Percentiles rank a stretch among this genome's conserved stretches.
Conservation (phyloP, 1,140 invertebrate genomes). For the Scaptodrosophila lebanonensis region DNA sequence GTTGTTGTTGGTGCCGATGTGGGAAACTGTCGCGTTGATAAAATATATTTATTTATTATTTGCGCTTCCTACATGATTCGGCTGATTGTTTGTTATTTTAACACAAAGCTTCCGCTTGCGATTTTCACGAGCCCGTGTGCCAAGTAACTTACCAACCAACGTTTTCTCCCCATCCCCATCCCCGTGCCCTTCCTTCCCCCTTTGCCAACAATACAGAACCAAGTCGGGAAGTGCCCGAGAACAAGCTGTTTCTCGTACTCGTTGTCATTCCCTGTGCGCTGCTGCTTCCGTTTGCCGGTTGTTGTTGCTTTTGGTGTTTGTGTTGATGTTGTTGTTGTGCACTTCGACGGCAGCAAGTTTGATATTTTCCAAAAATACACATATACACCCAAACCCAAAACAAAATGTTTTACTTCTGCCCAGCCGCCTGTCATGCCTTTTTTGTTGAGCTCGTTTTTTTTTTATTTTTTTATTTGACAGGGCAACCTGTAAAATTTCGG, state of each 20-base stretch:
- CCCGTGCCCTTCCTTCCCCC: not conserved
- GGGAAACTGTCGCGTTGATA: conserved; percentile 31
- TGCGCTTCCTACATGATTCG: conserved; percentile 73
- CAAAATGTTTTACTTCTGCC: conserved; percentile 33
- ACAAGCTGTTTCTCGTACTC: conserved; percentile 8
- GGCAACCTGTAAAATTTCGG: conserved; percentile 61
- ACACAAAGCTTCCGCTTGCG: conserved; percentile 65
- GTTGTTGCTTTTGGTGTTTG: conserved; percentile 44
- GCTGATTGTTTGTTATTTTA: conserved; percentile 75
- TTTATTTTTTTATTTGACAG: conserved; percentile 57
- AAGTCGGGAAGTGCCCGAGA: no score
- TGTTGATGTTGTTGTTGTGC: conserved; percentile 1
- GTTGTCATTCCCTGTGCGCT: conserved; percentile 41
- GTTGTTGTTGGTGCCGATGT: conserved; percentile 27
- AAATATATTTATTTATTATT: conserved; percentile 75
- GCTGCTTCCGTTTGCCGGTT: conserved; percentile 60
- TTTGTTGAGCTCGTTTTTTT: conserved; percentile 39
- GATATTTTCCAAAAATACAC: conserved; percentile 35
- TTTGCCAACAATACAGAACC: no score
- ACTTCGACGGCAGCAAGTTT: conserved; percentile 31
- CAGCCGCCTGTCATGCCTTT: conserved; percentile 16
- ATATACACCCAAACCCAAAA: not conserved
- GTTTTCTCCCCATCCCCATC: not conserved
- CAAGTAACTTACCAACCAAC: not conserved
- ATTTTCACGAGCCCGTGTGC: conserved; percentile 16